Conservation (phyloP, 2,888 invertebrate species). For the Cabera pusaria region DNA sequence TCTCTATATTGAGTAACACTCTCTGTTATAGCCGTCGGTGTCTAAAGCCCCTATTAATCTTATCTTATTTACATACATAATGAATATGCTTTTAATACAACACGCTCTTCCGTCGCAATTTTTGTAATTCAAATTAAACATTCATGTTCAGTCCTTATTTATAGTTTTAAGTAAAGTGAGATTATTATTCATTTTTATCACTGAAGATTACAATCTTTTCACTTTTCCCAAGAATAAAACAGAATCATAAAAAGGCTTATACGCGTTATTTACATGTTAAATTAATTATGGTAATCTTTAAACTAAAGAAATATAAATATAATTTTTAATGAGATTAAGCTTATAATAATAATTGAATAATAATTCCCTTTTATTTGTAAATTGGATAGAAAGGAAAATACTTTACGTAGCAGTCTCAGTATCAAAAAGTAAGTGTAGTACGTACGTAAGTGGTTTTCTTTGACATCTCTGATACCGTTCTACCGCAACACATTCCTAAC, state of each 20-base stretch:
- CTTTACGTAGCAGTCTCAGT: no score
- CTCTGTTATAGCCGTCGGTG: constrained; percentile 30
- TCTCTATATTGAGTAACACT: constrained; percentile 30
- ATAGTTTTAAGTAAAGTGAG: constrained; percentile 25
- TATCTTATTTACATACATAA: constrained; percentile 48
- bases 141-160: constrained; percentile 32
- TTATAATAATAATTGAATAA: no score
- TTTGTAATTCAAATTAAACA: constrained; percentile 33
- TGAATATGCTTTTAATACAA: constrained; percentile 44
- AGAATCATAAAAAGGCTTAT: constrained; percentile 10
- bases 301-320: constrained; percentile 12
- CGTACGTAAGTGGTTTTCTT: no score
- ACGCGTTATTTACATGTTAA: constrained; percentile 1
- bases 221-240: constrained; percentile 36
- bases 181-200: constrained; percentile 28
- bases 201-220: constrained; percentile 27
- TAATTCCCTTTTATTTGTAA: no score
- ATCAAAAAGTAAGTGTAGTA: no score
- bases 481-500: no score
- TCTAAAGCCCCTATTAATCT: constrained; percentile 42
- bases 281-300: constrained; percentile 13
- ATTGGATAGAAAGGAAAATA: no score
- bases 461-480: no score
- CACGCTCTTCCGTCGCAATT: constrained; percentile 33
- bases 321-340: no score